A percentile compares a stretch with the other conserved stretches of the same genome.
Conservation (phyloP, 92 coral and sea anemone species). For the Paragorgia papillata region DNA sequence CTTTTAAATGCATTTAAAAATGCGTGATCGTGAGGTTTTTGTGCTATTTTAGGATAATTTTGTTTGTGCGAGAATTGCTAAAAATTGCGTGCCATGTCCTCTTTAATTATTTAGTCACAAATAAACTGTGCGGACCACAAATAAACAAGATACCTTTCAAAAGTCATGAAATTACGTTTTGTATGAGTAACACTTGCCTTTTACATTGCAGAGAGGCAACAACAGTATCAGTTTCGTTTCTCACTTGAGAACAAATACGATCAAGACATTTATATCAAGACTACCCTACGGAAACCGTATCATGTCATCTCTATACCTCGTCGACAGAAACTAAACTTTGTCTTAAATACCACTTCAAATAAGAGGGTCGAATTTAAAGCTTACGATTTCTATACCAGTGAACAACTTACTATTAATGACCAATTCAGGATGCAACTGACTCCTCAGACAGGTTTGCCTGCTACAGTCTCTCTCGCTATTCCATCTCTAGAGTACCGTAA, state of each 20-base stretch:
- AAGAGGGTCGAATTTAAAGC: constrained; percentile 8
- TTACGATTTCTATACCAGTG: constrained; percentile 23
- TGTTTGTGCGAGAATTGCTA: too few species aligned
- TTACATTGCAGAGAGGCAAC: background rate
- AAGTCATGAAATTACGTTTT: too few species aligned
- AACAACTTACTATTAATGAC: constrained; percentile 19
- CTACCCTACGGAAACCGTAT: constrained; percentile 25
- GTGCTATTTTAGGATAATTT: too few species aligned
- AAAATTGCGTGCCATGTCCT: too few species aligned
- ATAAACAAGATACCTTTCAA: too few species aligned
- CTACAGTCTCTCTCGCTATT: constrained; percentile 9
- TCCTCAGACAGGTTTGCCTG: background rate
- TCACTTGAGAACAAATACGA: constrained; percentile 32
- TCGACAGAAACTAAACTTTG: constrained; percentile 10
- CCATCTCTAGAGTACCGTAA: constrained; percentile 10
- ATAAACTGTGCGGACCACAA: too few species aligned
- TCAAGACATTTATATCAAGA: constrained; percentile 12
- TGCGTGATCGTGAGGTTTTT: too few species aligned
- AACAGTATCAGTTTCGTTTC: constrained; percentile 24
- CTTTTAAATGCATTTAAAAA: too few species aligned
- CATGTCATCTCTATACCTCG: constrained; percentile 8
- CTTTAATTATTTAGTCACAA: too few species aligned
- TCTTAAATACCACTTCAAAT: background rate
- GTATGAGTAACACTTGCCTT: background rate
- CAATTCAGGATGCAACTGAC: constrained; percentile 8